Conservation (phyloP, 2,113 vertebrate genomes). For the Passer domesticus region DNA sequence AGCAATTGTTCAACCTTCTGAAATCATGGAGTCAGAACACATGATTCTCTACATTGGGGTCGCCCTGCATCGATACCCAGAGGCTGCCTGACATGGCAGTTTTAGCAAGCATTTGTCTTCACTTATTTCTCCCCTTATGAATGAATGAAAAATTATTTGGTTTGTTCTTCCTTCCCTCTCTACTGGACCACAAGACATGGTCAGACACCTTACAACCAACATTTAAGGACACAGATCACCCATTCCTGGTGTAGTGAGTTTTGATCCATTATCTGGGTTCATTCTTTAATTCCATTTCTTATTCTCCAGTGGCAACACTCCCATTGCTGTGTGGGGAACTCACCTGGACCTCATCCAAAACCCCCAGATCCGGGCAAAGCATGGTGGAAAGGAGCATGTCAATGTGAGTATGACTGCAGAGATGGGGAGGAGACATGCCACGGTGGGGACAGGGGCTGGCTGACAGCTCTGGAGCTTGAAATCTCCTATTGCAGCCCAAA, state of each 20-base stretch:
- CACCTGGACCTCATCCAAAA: slow-evolving; percentile 97
- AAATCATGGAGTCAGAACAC: too few species aligned
- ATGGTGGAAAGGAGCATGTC: slow-evolving; percentile 88
- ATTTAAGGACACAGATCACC: not conserved
- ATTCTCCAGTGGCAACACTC: slow-evolving; percentile 87
- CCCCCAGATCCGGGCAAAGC: slow-evolving; percentile 94
- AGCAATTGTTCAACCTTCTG: too few species aligned
- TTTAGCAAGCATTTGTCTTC: not conserved
- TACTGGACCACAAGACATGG: fast-evolving
- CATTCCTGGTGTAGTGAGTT: not conserved
- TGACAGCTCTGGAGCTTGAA: not conserved
- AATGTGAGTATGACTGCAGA: slow-evolving; percentile 81
- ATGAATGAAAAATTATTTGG: not conserved
- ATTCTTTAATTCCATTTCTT: not conserved
- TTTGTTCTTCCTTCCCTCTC: not conserved
- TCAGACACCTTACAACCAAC: not conserved
- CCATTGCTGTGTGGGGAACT: slow-evolving; percentile 91
- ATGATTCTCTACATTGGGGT: too few species aligned
- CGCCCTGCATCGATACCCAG: not conserved
- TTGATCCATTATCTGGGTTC: not conserved
- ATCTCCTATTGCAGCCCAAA: not conserved
- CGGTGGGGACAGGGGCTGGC: not conserved
- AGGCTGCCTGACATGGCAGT: not conserved
- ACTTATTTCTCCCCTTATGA: not conserved
- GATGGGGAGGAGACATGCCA: not conserved